Conservation (phyloP, 1,140 invertebrate species). For the Dendrolimus kikuchii region DNA sequence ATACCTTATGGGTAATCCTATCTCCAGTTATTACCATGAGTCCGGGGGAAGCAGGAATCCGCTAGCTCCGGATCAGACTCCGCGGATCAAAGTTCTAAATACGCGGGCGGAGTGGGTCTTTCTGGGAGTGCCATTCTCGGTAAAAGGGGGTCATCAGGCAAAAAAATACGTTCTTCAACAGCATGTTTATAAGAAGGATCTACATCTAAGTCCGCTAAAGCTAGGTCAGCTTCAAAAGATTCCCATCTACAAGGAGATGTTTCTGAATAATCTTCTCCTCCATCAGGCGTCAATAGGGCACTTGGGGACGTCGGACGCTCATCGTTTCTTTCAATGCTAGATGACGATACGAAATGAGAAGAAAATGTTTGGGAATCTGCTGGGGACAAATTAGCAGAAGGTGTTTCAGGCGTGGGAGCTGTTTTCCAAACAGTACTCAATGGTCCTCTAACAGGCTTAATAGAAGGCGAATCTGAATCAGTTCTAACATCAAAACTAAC, state of each 20-base stretch:
- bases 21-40: constrained; percentile 30
- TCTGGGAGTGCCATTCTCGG: constrained; percentile 49
- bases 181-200: constrained; percentile 72
- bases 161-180: constrained; percentile 74
- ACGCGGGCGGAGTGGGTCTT: constrained; percentile 54
- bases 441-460: constrained; percentile 46
- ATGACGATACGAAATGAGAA: constrained; percentile 73
- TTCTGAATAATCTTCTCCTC: constrained; percentile 62
- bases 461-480: constrained; percentile 47
- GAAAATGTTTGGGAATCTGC: constrained; percentile 73
- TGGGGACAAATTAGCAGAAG: constrained; percentile 74
- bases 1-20: constrained; percentile 7
- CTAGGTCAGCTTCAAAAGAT: constrained; percentile 70
- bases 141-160: constrained; percentile 60
- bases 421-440: constrained; percentile 59
- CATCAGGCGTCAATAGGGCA: constrained; percentile 73
- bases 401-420: constrained; percentile 73
- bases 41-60: constrained; percentile 44
- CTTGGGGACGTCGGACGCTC: constrained; percentile 70
- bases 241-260: constrained; percentile 65
- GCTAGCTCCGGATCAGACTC: constrained; percentile 63
- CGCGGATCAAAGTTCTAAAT: constrained; percentile 64
- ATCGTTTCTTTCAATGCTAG: constrained; percentile 64
- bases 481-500: constrained; percentile 66
- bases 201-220: constrained; percentile 63